Percentiles rank a stretch among this genome's conserved stretches.
phyloP scores from a whole-genome alignment of 2,113 vertebrate species.

The Corythornis vintsioides region DNA sequence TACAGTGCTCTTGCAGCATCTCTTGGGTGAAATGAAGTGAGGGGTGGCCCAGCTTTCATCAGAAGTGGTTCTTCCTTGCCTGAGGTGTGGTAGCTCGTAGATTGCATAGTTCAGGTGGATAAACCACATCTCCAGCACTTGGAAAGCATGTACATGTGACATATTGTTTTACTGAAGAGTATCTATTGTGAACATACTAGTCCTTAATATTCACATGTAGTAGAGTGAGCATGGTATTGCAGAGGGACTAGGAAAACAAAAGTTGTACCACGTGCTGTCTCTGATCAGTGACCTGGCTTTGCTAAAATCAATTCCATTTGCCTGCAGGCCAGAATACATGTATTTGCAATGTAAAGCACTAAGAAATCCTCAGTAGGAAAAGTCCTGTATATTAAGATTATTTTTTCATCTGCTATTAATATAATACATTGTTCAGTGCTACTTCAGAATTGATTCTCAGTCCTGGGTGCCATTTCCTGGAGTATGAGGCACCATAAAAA shows the following conservation, averaged over 20 bases:
- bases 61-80: not conserved
- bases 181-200: not conserved
- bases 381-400: not conserved
- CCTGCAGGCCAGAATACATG: not conserved
- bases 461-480: not conserved
- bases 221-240: not conserved
- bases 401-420: not conserved
- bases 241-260: not conserved
- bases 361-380: not conserved
- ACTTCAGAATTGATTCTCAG: not conserved
- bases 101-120: not conserved
- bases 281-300: not conserved
- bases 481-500: not conserved
- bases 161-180: not conserved
- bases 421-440: not conserved
- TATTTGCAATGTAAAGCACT: not conserved
- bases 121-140: not conserved
- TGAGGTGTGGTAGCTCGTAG: not conserved
- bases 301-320: not conserved
- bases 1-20: not conserved
- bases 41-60: not conserved
- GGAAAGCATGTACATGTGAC: not conserved
- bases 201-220: not conserved
- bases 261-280: not conserved
- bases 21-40: not conserved